These are phyloP conservation scores for Microtus obscurus DNA, from an alignment of 2,797 vertebrate species.

Conservation along the genomic window DNA sequence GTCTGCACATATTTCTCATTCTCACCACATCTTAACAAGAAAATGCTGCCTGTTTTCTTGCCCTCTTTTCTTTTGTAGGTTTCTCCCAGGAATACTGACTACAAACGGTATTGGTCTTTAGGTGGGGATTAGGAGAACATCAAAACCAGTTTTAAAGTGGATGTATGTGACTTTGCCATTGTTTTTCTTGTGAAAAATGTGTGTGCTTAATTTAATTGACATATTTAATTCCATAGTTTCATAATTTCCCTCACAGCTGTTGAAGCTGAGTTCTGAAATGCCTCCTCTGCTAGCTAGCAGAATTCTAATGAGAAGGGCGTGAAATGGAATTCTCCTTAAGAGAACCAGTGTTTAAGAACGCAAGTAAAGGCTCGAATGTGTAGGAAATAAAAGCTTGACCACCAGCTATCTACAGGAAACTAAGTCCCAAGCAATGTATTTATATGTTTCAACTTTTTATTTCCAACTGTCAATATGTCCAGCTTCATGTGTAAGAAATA, in stretches of 20 bases:
- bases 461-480: neutral
- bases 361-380: neutral
- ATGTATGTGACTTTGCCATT: neutral
- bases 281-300: neutral
- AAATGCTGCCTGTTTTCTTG: neutral
- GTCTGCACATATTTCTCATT: neutral
- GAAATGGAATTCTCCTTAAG: neutral
- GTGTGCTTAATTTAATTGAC: slow-evolving; percentile 11
- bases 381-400: neutral
- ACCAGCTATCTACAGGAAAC: neutral
- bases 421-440: neutral
- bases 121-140: neutral
- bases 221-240: slow-evolving; percentile 20
- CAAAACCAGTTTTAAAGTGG: slow-evolving; percentile 3
- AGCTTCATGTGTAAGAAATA: neutral
- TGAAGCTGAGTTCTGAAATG: neutral
- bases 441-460: slow-evolving; percentile 13
- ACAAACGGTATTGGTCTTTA: neutral
- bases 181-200: slow-evolving; percentile 18
- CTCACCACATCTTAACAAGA: slow-evolving; percentile 41
- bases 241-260: neutral
- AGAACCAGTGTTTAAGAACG: slow-evolving; percentile 13
- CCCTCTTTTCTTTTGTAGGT: neutral
- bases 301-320: neutral
- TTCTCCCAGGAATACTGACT: neutral